A percentile compares a stretch with the other conserved stretches of the same genome.
phyloP scores from a whole-genome alignment of 2,797 vertebrate genomes.

The Spheniscus humboldti region DNA sequence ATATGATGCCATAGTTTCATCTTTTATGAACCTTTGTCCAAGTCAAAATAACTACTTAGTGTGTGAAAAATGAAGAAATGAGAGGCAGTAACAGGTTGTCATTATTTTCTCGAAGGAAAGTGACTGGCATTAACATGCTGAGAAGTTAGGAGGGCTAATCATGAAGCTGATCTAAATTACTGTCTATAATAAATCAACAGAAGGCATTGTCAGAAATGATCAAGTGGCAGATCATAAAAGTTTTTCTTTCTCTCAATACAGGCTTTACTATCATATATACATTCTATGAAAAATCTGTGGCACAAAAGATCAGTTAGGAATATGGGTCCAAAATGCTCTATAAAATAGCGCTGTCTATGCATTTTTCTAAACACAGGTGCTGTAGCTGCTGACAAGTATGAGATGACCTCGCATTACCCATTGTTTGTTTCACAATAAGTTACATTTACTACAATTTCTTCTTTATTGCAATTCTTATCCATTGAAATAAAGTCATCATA shows the following conservation, averaged over 20 bases:
- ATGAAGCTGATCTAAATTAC: background rate
- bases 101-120: background rate
- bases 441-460: background rate
- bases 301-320: background rate
- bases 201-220: background rate
- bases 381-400: background rate
- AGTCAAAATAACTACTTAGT: background rate
- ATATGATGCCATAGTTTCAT: background rate
- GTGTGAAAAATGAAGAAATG: background rate
- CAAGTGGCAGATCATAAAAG: background rate
- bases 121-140: background rate
- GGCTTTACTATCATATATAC: background rate
- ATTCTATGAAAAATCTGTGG: background rate
- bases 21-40: background rate
- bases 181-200: background rate
- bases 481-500: conserved; percentile 51
- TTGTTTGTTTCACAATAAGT: conserved; percentile 20
- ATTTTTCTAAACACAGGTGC: background rate
- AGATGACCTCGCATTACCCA: background rate
- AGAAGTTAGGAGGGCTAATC: background rate
- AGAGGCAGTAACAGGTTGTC: background rate
- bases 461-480: conserved; percentile 43
- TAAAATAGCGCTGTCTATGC: background rate
- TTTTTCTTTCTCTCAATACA: background rate
- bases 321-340: background rate